Evolutionary conservation across 2,888 invertebrate species (phyloP), one percentile per base, ranked within the genome.

Genomic region (Axea sp.): DNA sequence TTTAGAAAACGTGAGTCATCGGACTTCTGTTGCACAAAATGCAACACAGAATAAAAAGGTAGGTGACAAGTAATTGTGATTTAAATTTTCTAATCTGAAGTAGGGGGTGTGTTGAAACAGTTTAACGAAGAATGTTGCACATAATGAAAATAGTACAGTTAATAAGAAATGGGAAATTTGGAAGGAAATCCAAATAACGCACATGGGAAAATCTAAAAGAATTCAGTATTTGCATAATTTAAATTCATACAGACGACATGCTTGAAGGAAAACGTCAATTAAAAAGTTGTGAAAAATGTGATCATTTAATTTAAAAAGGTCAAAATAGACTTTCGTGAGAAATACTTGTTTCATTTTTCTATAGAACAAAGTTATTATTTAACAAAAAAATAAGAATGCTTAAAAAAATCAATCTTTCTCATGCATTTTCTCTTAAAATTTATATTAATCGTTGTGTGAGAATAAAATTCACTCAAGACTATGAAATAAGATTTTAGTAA

Each of bases 1-100:
- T 57, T 57, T 57, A 43, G 57, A 57, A 57, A 57, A 17, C 43
- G 24, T 43, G 33, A 43, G 33, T 57, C 57, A 57, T 43, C 43
- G 33, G n/a, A 43, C 30, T 43, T 19, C 6, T 8, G 53, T 12
- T 43, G 57, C 57, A 57, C 22, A 8, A 22, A 33, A 43, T 31
- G 39, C 43, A 43, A 24, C 30, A 1, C 7, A 15, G 2, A 26
- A 3, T 5, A 22, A 57, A 43, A 15, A n/a, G 43, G 43, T 39
- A 43, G 41, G 41, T 43, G 17, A 43, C 7, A 57, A 0, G 33
- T 22, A 8, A 57, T 57, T 57, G 43, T 43, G 12, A 57, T 57
- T 57, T 15, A 55, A 41, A 55, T 43, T 31, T 43, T 9, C 0
- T 2, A 22, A 24, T 11, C 7, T 6, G 33, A 3, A 57, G 30